Conservation (phyloP, 2,888 invertebrate genomes). For the Papilio gigon region DNA sequence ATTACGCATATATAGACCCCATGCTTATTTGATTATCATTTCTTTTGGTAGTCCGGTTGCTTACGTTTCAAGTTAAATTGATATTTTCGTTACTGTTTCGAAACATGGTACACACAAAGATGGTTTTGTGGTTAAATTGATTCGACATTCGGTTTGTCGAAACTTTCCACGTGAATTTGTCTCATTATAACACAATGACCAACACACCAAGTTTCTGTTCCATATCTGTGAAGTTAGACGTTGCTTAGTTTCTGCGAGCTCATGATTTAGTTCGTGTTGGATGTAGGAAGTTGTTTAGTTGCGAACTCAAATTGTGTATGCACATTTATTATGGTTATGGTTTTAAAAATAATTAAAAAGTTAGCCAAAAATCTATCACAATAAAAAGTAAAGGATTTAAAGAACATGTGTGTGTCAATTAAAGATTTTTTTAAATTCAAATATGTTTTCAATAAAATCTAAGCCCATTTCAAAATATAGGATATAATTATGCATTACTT, state of each 20-base stretch:
- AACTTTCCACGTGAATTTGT: slow-evolving; percentile 34
- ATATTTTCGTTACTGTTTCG: too few relatives aligned
- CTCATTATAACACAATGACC: slow-evolving; percentile 36
- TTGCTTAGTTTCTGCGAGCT: slow-evolving; percentile 19
- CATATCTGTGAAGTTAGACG: slow-evolving; percentile 35
- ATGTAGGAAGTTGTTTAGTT: slow-evolving; percentile 15
- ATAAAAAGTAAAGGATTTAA: neutral
- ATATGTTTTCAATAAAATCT: too few relatives aligned
- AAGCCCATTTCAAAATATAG: too few relatives aligned
- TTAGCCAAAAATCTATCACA: neutral
- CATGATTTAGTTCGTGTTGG: slow-evolving; percentile 16
- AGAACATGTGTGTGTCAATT: too few relatives aligned
- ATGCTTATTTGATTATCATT: too few relatives aligned
- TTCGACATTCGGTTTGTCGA: slow-evolving; percentile 13
- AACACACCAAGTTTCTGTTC: slow-evolving; percentile 26
- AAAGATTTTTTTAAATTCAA: too few relatives aligned
- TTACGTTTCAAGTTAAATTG: too few relatives aligned
- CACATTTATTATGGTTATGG: neutral
- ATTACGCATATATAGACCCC: too few relatives aligned
- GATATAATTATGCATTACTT: neutral
- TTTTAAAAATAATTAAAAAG: neutral
- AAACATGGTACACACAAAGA: neutral
- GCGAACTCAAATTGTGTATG: neutral
- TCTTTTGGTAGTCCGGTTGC: too few relatives aligned
- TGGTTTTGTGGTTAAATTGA: neutral